Evolutionary conservation across 2,113 vertebrate species (phyloP), one percentile per base, ranked within the genome.

Genomic region (Plectropomus leopardus): DNA sequence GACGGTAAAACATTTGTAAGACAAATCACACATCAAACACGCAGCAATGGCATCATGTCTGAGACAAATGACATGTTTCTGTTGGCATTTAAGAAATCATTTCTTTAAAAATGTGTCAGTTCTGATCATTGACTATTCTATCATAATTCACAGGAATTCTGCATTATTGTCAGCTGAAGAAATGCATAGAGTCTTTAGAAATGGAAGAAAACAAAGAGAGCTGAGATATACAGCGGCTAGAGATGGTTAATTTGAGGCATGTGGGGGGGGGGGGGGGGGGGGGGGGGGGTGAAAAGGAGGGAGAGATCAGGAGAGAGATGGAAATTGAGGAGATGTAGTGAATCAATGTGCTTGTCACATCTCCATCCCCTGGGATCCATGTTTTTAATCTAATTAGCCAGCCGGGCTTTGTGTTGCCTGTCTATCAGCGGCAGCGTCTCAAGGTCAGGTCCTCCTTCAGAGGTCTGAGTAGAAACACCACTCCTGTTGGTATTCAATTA

Each of bases 311-410:
- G 63, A 59, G 60, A 72, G 74, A 79, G 55, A 85, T 86, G 84
- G 86, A 89, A 89, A 88, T 73, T 72, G 85, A 75, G 78, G 84
- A 71, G 84, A 89, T 85, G 86, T 67, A 87, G 80, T 91, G 87
- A 91, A 93, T 94, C 92, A 92, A 89, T 90, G 88, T 92, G 91
- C 89, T 76, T 88, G 90, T 93, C 92, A 93, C 92, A 92, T 91
- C 90, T 81, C 81, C 72, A 83, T 92, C 90, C 91, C 90, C 53
- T 55, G 85, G 92, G 88, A 91, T 92, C 88, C 92, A 86, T 92
- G 91, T 92, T 92, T 92, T 92, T 92, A 93, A 94, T 94, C 92
- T 92, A 93, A 93, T 94, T 93, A 93, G 89, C 85, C 72, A 76
- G 88, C 78, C 72, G 26, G 73, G 63, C 89, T 92, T 90, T 91